Evolutionary conservation across 1,140 invertebrate genomes (phyloP).

Genomic region (Nilaparvata lugens): DNA sequence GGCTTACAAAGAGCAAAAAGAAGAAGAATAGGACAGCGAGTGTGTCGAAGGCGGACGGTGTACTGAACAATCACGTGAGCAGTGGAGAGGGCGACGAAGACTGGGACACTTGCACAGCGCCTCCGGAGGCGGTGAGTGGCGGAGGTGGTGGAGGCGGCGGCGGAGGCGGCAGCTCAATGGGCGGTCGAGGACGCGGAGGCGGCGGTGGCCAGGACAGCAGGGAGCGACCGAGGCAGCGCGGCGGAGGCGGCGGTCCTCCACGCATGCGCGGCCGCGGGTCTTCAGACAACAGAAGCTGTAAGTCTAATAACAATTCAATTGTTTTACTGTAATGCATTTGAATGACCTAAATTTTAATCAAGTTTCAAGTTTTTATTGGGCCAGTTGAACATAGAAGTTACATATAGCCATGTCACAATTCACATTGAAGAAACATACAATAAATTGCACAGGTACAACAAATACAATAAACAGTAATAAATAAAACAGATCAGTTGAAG

Average conservation of each 20-base stretch:
- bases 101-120: constrained; percentile 33
- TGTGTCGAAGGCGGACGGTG: constrained; percentile 23
- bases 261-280: constrained; percentile 39
- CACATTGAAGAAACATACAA: no score
- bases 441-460: no score
- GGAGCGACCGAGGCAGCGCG: constrained; percentile 37
- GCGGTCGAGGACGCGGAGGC: constrained; percentile 40
- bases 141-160: constrained; percentile 35
- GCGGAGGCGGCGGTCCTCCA: constrained; percentile 38
- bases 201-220: constrained; percentile 38
- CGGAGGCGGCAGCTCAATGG: constrained; percentile 32
- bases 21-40: constrained; percentile 44
- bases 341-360: no score
- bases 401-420: no score
- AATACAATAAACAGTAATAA: no score
- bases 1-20: constrained; percentile 71
- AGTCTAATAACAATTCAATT: constrained; percentile 21
- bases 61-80: constrained; percentile 17
- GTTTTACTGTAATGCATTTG: not conserved
- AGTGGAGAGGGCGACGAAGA: constrained; percentile 31
- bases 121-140: not conserved
- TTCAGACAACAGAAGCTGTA: constrained; percentile 41
- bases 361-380: no score
- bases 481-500: no score
- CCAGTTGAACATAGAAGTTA: no score